A percentile compares a stretch with the other conserved stretches of the same genome.
Conservation (phyloP, 2,797 vertebrate species). For the Acropternis orthonyx region DNA sequence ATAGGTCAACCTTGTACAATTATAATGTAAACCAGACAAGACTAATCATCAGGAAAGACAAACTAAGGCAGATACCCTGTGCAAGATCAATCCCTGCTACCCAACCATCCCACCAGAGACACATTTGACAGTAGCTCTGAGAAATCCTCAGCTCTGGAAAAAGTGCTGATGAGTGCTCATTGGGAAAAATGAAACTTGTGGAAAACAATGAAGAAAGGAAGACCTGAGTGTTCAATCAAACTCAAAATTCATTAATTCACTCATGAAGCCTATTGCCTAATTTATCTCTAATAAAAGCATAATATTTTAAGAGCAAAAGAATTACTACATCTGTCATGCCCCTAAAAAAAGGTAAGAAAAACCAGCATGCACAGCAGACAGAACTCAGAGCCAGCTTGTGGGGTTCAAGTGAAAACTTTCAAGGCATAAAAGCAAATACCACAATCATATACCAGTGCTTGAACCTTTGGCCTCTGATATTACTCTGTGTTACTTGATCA, state of each 20-base stretch:
- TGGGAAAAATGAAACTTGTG: background rate
- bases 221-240: background rate
- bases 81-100: slow-evolving; percentile 16
- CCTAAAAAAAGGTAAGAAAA: background rate
- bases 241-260: background rate
- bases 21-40: background rate
- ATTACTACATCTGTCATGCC: background rate
- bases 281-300: background rate
- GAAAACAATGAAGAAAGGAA: background rate
- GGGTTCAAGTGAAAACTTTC: background rate
- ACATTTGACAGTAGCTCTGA: background rate
- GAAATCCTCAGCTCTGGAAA: background rate
- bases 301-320: background rate
- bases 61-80: background rate
- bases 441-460: background rate
- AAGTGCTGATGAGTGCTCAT: background rate
- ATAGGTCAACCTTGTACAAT: slow-evolving; percentile 9
- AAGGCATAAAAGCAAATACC: background rate
- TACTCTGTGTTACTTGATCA: background rate
- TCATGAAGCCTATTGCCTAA: background rate
- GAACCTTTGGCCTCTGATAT: background rate
- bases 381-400: background rate
- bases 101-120: background rate
- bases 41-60: slow-evolving; percentile 26
- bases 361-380: background rate